Conservation (phyloP, 35 echinoderm and acorn worm species). For the Apostichopus parvimensis region DNA sequence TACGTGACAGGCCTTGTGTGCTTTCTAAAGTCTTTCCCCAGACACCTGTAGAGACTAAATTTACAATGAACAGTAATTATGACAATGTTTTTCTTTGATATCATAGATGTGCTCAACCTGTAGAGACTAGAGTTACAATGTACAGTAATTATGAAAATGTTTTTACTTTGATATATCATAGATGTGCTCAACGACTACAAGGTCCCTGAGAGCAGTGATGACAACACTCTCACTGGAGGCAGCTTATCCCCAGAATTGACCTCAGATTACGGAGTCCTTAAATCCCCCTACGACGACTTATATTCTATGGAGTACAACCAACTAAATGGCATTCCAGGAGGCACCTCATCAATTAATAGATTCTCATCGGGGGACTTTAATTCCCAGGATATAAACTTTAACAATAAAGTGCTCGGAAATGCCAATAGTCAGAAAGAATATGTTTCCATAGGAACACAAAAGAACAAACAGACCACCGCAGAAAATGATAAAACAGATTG, state of each 20-base stretch:
- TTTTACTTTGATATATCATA: not conserved
- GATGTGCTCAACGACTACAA: conserved; percentile 28
- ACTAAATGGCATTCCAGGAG: not conserved
- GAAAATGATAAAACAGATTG: not conserved
- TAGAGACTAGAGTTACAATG: no score
- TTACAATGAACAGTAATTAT: no score
- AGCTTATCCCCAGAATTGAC: conserved; percentile 7
- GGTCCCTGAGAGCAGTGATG: not conserved
- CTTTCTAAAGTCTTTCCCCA: no score
- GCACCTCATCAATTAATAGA: not conserved
- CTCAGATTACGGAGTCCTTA: not conserved
- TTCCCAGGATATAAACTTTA: conserved; percentile 14
- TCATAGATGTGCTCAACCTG: no score
- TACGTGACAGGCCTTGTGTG: no score
- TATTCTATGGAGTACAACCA: conserved; percentile 33
- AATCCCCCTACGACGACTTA: conserved; percentile 18
- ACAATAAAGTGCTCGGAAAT: not conserved
- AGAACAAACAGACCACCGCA: not conserved
- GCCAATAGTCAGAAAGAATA: not conserved
- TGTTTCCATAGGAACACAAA: conserved; percentile 25
- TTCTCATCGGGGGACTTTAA: conserved; percentile 10
- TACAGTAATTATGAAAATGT: not conserved
- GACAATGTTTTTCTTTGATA: no score
- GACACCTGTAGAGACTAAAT: no score
- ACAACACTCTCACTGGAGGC: conserved; percentile 10